Conservation (phyloP, 92 coral and sea anemone genomes). For the Chrysogorgia sp. region DNA sequence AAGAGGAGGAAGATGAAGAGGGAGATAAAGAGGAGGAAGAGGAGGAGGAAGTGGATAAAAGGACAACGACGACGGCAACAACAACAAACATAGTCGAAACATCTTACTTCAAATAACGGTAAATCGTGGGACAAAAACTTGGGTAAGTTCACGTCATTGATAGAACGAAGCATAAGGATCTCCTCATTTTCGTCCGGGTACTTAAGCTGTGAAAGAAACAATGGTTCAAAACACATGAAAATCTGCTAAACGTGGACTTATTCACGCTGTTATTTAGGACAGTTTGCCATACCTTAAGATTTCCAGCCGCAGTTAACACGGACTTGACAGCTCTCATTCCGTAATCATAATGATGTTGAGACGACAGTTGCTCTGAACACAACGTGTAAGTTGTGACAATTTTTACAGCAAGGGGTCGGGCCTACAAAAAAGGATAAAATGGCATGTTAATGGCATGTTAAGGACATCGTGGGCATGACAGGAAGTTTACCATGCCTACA, state of each 20-base stretch:
- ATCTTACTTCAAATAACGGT: slow-evolving; percentile 87
- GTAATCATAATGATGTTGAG: slow-evolving; percentile 97
- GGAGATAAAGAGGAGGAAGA: background rate
- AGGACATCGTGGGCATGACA: too few species aligned
- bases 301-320: slow-evolving; percentile 97
- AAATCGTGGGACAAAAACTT: slow-evolving; percentile 95
- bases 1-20: background rate
- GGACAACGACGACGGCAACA: background rate
- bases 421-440: slow-evolving; percentile 51
- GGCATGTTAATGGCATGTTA: too few species aligned
- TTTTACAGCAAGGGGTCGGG: slow-evolving; percentile 93
- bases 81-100: too few species aligned
- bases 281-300: slow-evolving; percentile 70
- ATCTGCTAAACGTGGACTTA: background rate
- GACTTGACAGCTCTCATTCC: slow-evolving; percentile 99
- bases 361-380: slow-evolving; percentile 95
- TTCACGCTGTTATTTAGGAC: background rate
- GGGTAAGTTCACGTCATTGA: slow-evolving; percentile 95
- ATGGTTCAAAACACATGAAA: background rate
- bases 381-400: slow-evolving; percentile 97
- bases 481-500: too few species aligned
- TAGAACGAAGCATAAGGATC: slow-evolving; percentile 91
- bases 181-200: slow-evolving; percentile 95
- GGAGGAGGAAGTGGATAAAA: background rate
- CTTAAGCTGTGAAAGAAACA: slow-evolving; percentile 67